A percentile compares a stretch with the other conserved stretches of the same genome.
These are phyloP conservation scores for Rhizomys pruinosus DNA, from an alignment of 2,113 vertebrate species.

Conservation along the genomic window DNA sequence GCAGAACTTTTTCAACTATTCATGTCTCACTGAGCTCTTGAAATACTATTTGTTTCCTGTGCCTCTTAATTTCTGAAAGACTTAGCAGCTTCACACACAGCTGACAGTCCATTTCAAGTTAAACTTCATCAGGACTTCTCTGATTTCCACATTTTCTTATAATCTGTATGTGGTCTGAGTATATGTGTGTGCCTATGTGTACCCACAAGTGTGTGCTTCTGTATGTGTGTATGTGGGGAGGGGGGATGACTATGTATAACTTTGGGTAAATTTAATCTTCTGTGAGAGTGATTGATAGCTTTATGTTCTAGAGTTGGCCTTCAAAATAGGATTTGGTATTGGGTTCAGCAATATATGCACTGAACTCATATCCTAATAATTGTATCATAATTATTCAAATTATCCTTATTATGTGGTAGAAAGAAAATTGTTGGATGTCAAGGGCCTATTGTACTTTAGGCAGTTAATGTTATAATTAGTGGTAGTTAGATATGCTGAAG, in stretches of 20 bases:
- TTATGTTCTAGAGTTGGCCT: neutral
- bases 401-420: neutral
- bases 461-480: neutral
- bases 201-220: neutral
- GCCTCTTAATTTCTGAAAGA: neutral
- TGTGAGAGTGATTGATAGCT: neutral
- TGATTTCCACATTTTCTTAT: neutral
- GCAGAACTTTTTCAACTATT: neutral
- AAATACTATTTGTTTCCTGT: neutral
- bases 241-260: neutral
- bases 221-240: no score
- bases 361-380: neutral
- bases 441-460: neutral
- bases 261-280: neutral
- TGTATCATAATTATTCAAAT: conserved; percentile 7
- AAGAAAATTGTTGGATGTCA: neutral
- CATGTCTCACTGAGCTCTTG: neutral
- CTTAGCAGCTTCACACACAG: neutral
- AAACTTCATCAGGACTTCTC: neutral
- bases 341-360: neutral
- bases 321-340: neutral
- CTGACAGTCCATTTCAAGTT: neutral
- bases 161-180: neutral
- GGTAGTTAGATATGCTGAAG: neutral
- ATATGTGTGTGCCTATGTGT: neutral